Base-by-base conservation (phyloP, 2,797 vertebrate species). In the Ambastaia sidthimunki region DNA sequence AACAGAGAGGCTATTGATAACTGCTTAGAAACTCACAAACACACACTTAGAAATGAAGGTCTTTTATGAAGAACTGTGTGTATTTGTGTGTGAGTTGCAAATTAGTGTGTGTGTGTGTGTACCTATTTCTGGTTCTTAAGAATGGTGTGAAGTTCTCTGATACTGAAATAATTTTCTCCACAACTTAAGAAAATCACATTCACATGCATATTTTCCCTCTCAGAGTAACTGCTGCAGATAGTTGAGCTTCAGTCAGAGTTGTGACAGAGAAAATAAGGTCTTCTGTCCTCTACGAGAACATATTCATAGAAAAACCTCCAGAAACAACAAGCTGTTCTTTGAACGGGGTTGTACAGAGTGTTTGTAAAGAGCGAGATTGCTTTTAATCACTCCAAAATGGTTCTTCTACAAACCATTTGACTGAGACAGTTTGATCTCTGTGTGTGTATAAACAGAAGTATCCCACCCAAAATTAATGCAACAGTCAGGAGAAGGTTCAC, bases 1-100 rank as follows among this genome's bases (percentile, higher is more conserved):
- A 85, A 85, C 84, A 85, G 82, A 74, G 80, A 76, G 57, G 75
- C 84, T 84, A 82, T 84, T 82, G 84, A 82, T 77, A 55, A 80
- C 70, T 62, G 57, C 67, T 74, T 59, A 59, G n/a, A 65, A 66
- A 76, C 68, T 62, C 34, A 83, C 59, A 80, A 28, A 79, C 71
- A 79, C 65, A 52, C 71, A 80, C 57, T 76, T 60, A 78, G 59
- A 65, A 65, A 50, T 48, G 28, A 37, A 80, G 52, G 69, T 44
- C 48, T 72, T 47, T 57, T 55, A 80, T 77, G 74, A 41, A 76
- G 44, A 74, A 54, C 44, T 50, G 10, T 41, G 41, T 50, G 52
- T 55, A 37, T 63, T 44, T 63, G 62, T 74, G 13, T 74, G 34
- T 78, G 70, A 41, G 1, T 41, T 41, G 37, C 10, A 10, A 41